Conservation (phyloP, 2,888 invertebrate species). For the Caradrina clavipalpis region DNA sequence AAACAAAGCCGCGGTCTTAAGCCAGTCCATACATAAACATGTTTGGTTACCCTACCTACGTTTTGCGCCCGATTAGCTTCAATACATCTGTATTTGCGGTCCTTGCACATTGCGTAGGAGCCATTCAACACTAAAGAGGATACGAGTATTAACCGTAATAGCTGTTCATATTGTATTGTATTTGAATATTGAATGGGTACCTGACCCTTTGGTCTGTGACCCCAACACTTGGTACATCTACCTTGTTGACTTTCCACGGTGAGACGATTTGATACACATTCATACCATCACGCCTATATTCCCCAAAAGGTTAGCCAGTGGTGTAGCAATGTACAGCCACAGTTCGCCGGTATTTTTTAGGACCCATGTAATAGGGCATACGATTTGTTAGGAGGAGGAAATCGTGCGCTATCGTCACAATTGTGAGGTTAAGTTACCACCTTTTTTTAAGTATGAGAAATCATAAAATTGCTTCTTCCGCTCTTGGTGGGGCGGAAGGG, state of each 20-base stretch:
- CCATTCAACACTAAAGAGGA: slow-evolving; percentile 65
- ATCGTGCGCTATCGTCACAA: too few species aligned
- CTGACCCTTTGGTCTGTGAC: slow-evolving; percentile 54
- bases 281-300: too few species aligned
- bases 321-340: too few species aligned
- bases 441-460: too few species aligned
- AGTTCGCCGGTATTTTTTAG: too few species aligned
- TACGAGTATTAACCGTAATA: slow-evolving; percentile 54
- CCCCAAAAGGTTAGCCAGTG: too few species aligned
- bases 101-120: slow-evolving; percentile 52
- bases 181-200: slow-evolving; percentile 56
- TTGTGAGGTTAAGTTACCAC: too few species aligned
- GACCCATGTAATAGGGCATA: too few species aligned
- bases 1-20: too few species aligned
- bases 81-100: slow-evolving; percentile 41
- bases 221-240: slow-evolving; percentile 25
- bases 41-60: slow-evolving; percentile 39
- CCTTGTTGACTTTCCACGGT: slow-evolving; percentile 28
- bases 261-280: not conserved
- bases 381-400: too few species aligned
- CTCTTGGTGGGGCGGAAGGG: too few species aligned
- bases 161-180: slow-evolving; percentile 61
- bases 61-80: slow-evolving; percentile 19
- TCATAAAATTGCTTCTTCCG: too few species aligned
- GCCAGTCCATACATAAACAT: not conserved